phyloP scores from a whole-genome alignment of 2,888 invertebrate species.

The Dryobota labecula region DNA sequence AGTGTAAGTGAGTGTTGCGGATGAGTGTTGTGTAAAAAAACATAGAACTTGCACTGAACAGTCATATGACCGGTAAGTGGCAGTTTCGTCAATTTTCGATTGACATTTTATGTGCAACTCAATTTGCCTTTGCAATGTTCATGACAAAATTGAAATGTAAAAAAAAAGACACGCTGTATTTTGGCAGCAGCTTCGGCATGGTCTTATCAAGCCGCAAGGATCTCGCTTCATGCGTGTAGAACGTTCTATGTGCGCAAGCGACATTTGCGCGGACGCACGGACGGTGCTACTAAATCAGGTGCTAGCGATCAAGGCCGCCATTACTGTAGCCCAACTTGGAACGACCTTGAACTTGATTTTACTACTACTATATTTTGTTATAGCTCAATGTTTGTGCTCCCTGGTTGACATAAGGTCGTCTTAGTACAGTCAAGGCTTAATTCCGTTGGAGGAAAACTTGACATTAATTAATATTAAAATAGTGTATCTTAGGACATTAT shows the following conservation, averaged over 20 bases:
- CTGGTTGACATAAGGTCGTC: conserved; percentile 18
- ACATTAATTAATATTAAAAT: too few species aligned
- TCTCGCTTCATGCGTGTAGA: conserved; percentile 73
- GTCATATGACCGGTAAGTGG: not conserved
- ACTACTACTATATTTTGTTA: conserved; percentile 27
- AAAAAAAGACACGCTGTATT: conserved; percentile 65
- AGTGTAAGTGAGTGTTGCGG: too few species aligned
- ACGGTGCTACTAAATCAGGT: conserved; percentile 55
- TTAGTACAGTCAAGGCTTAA: conserved; percentile 23
- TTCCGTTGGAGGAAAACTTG: conserved; percentile 13
- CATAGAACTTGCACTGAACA: not conserved
- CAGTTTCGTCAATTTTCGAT: conserved; percentile 3
- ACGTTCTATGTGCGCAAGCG: conserved; percentile 73
- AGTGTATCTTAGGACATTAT: too few species aligned
- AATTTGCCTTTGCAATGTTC: not conserved
- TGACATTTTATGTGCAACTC: not conserved
- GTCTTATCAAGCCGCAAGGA: conserved; percentile 69
- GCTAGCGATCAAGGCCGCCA: conserved; percentile 71
- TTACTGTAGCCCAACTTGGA: conserved; percentile 49
- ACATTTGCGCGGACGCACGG: conserved; percentile 34
- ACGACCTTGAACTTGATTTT: conserved; percentile 80
- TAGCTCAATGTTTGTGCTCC: conserved; percentile 35
- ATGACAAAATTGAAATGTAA: not conserved
- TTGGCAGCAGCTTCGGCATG: conserved; percentile 59
- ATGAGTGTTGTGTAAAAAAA: too few species aligned